A percentile compares a stretch with the other conserved stretches of the same genome.
These are phyloP conservation scores for Pseudorasbora parva DNA, from an alignment of 2,113 vertebrate genomes.

Conservation along the genomic window DNA sequence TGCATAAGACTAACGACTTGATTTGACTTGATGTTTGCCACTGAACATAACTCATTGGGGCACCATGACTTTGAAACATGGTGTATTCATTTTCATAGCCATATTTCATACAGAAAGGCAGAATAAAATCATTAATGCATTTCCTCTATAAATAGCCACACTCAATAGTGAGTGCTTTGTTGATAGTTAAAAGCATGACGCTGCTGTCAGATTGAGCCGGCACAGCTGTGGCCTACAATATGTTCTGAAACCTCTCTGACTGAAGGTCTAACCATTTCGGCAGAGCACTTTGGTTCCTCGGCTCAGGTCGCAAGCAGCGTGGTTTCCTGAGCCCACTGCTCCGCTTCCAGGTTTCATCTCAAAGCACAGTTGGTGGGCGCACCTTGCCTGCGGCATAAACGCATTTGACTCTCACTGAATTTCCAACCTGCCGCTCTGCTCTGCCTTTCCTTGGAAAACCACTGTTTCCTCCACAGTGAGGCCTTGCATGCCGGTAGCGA, in stretches of 20 bases:
- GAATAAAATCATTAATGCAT: conserved; percentile 8
- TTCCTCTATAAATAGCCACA: conserved; percentile 19
- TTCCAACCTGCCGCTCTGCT: neutral
- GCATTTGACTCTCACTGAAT: conserved; percentile 23
- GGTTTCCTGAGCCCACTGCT: neutral
- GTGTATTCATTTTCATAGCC: neutral
- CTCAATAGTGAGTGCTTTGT: conserved; percentile 1
- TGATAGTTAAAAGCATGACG: conserved; percentile 23
- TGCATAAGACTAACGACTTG: conserved; percentile 1
- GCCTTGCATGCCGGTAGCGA: neutral
- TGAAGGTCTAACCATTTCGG: neutral
- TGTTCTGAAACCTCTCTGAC: conserved; percentile 10
- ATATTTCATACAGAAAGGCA: conserved; percentile 1
- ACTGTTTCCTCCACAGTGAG: neutral
- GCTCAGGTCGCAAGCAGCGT: neutral
- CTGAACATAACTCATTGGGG: conserved; percentile 12
- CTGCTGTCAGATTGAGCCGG: neutral
- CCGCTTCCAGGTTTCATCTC: conserved; percentile 41
- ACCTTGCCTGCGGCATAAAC: conserved; percentile 17
- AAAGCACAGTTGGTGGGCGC: conserved; percentile 39
- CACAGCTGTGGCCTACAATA: conserved; percentile 12
- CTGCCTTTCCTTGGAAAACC: neutral
- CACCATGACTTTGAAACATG: neutral
- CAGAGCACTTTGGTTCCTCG: neutral
- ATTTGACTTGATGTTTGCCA: neutral